Percentiles rank a stretch among this genome's conserved stretches.
Conservation (phyloP, 64 coral and sea anemone species). For the Catalaphyllia jardinei region DNA sequence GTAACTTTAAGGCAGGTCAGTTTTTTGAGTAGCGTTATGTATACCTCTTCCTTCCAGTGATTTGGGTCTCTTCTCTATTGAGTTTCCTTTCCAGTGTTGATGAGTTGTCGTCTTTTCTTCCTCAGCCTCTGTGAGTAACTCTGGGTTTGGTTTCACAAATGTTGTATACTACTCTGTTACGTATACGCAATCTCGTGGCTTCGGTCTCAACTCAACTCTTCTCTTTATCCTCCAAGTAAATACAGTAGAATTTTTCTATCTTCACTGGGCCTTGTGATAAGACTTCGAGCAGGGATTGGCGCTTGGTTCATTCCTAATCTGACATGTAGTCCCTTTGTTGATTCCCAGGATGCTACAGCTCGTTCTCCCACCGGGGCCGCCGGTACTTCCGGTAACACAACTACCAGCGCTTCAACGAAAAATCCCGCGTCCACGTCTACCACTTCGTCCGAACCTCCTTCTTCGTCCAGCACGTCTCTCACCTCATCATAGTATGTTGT, state of each 20-base stretch:
- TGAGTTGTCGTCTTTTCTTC: neutral
- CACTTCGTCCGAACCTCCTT: conserved; percentile 42
- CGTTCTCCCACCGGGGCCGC: neutral
- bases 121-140: neutral
- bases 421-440: conserved; percentile 52
- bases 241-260: neutral
- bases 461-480: conserved; percentile 66
- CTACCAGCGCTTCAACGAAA: conserved; percentile 11
- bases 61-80: too few relatives aligned
- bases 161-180: neutral
- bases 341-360: conserved; percentile 39
- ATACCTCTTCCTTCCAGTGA: too few relatives aligned
- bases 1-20: too few relatives aligned
- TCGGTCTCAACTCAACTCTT: neutral
- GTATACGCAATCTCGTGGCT: conserved; percentile 4
- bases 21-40: too few relatives aligned
- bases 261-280: neutral
- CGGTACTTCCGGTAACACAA: conserved; percentile 43
- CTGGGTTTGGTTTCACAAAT: neutral
- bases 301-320: neutral
- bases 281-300: neutral
- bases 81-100: too few relatives aligned
- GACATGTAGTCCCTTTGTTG: conserved; percentile 11
- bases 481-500: conserved; percentile 48
- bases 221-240: neutral